Conservation (phyloP, 2,113 vertebrate genomes). For the Campylorhamphus procurvoides region DNA sequence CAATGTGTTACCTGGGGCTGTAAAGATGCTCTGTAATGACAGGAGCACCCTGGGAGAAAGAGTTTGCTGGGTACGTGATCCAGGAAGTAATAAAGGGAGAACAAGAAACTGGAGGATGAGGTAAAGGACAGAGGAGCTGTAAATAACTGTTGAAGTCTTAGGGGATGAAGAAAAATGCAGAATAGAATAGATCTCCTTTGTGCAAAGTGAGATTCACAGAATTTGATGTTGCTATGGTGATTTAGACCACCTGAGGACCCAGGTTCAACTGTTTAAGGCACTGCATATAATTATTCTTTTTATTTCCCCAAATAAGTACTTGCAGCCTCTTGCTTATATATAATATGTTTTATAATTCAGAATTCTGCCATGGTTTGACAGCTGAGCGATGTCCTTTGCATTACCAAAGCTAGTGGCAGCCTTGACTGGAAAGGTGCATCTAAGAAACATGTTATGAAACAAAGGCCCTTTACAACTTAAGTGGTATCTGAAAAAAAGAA, state of each 20-base stretch:
- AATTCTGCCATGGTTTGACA: not conserved
- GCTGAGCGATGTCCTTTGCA: not conserved
- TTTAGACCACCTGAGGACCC: slow-evolving; percentile 27
- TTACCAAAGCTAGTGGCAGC: not conserved
- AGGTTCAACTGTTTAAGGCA: slow-evolving; percentile 42
- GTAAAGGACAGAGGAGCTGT: not conserved
- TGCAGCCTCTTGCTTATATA: not conserved
- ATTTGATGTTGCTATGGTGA: slow-evolving; percentile 29
- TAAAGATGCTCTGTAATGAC: not conserved
- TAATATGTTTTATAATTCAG: not conserved
- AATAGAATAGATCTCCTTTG: not conserved
- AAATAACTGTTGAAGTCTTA: not conserved
- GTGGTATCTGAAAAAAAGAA: not conserved
- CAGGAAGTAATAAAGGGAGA: not conserved
- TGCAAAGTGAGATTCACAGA: not conserved
- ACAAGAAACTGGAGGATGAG: not conserved
- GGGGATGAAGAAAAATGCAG: not conserved
- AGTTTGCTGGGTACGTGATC: not conserved
- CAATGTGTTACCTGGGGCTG: not conserved
- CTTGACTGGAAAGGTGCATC: slow-evolving; percentile 10
- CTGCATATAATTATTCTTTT: slow-evolving; percentile 39
- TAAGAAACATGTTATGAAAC: not conserved
- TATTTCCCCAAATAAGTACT: slow-evolving; percentile 43
- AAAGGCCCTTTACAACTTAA: slow-evolving; percentile 12
- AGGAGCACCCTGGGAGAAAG: not conserved